These are phyloP conservation scores for Apotomis betuletana DNA, from an alignment of 2,888 invertebrate species.

Conservation along the genomic window DNA sequence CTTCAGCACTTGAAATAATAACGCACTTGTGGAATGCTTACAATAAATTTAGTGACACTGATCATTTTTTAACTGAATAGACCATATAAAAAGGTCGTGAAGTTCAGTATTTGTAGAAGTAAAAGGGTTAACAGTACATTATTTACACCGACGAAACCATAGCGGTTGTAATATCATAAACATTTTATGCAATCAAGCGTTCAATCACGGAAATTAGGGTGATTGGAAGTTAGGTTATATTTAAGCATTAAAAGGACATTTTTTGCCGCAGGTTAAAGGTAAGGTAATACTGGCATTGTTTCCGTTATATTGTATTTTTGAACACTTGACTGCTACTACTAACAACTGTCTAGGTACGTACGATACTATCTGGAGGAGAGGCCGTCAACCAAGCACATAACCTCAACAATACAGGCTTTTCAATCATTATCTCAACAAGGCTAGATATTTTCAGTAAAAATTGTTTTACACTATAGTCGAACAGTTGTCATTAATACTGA, in stretches of 20 bases:
- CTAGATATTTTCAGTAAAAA: constrained; percentile 15
- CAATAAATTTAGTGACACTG: constrained; percentile 51
- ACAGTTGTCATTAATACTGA: constrained; percentile 5
- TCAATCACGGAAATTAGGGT: constrained; percentile 33
- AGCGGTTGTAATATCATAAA: constrained; percentile 67
- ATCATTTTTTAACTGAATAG: constrained; percentile 47
- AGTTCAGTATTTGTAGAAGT: constrained; percentile 45
- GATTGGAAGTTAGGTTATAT: constrained; percentile 20
- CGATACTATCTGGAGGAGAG: constrained; percentile 13
- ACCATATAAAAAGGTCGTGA: constrained; percentile 47
- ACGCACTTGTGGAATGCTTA: constrained; percentile 75
- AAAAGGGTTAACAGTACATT: constrained; percentile 61
- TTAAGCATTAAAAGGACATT: neutral
- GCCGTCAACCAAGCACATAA: constrained; percentile 4
- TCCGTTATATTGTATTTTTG: constrained; percentile 2
- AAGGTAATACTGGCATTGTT: constrained; percentile 19
- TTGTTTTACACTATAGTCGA: neutral
- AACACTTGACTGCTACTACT: constrained; percentile 63
- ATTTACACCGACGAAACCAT: constrained; percentile 71
- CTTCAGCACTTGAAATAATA: constrained; percentile 49
- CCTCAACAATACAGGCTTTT: constrained; percentile 3
- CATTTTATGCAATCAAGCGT: constrained; percentile 63
- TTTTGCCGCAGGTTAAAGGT: neutral
- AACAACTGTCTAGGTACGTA: constrained; percentile 54
- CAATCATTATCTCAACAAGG: constrained; percentile 19